phyloP scores from a whole-genome alignment of 2,797 vertebrate species.

The Bovichtus diacanthus region DNA sequence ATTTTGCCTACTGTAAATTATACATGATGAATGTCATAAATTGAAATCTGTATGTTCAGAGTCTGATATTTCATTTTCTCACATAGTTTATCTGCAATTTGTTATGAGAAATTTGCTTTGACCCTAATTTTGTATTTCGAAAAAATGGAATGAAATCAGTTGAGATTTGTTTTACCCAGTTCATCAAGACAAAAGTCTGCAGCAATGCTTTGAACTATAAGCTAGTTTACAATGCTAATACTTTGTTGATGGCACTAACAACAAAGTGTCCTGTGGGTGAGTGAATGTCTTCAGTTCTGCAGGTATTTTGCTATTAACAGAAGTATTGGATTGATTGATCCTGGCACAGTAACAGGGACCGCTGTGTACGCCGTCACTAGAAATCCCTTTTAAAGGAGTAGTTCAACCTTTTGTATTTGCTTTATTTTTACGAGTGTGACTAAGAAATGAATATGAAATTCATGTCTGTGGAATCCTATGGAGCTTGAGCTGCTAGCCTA shows the following conservation, averaged over 20 bases:
- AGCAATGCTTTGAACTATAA: background rate
- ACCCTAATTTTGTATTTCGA: background rate
- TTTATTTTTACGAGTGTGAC: background rate
- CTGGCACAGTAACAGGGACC: background rate
- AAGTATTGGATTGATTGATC: background rate
- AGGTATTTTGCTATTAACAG: background rate
- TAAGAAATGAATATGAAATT: background rate
- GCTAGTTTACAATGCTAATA: background rate
- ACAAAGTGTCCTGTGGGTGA: background rate
- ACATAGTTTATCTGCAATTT: background rate
- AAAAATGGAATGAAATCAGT: background rate
- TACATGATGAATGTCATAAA: background rate
- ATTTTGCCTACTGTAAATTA: background rate
- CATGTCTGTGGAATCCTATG: background rate
- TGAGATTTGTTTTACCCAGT: background rate
- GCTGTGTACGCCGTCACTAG: no score
- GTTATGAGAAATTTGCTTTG: background rate
- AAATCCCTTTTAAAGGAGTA: background rate
- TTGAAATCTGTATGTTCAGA: background rate
- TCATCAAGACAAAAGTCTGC: background rate
- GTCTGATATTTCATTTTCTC: background rate
- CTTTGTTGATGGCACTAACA: background rate
- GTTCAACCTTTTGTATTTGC: background rate
- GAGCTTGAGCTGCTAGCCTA: background rate
- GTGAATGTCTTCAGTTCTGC: background rate